Evolutionary conservation across 2,113 vertebrate genomes (phyloP).

Genomic region (Petrocephalus zakoni): DNA sequence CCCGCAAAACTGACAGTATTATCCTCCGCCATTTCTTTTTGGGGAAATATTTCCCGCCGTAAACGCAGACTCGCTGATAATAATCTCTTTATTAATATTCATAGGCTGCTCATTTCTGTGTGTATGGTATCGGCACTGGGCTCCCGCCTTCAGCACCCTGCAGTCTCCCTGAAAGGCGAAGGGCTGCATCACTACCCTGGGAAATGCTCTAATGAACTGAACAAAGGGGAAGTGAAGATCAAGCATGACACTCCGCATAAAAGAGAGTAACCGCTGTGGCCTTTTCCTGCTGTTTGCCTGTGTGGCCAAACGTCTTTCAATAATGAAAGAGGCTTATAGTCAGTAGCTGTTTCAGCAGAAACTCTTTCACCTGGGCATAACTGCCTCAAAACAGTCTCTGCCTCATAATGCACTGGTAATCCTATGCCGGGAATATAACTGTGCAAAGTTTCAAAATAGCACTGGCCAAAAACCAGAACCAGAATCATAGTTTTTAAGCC

Average conservation of each 20-base stretch:
- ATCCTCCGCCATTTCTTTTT: not conserved
- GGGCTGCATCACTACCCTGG: not conserved
- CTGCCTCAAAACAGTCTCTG: not conserved
- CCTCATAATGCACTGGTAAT: not conserved
- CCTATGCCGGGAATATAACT: not conserved
- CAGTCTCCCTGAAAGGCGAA: not conserved
- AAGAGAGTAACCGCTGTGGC: not conserved
- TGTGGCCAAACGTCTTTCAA: not conserved
- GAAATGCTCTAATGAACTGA: slow-evolving; percentile 1
- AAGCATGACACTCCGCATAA: not conserved
- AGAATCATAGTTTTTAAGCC: not conserved
- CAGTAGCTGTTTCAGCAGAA: not conserved
- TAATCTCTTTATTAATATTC: slow-evolving; percentile 4
- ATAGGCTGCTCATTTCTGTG: not conserved
- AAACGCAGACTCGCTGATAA: not conserved
- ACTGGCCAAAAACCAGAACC: not conserved
- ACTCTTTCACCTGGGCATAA: not conserved
- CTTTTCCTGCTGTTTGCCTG: not conserved
- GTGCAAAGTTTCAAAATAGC: not conserved
- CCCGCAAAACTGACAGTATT: not conserved
- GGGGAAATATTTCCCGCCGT: not conserved
- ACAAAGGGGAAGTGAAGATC: not conserved
- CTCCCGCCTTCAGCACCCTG: not conserved
- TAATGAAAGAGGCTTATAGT: not conserved
- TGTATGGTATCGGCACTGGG: not conserved